Percentiles rank a stretch among this genome's conserved stretches.
These are phyloP conservation scores for Syngnathoides biaculeatus DNA, from an alignment of 2,113 vertebrate species.

Conservation along the genomic window DNA sequence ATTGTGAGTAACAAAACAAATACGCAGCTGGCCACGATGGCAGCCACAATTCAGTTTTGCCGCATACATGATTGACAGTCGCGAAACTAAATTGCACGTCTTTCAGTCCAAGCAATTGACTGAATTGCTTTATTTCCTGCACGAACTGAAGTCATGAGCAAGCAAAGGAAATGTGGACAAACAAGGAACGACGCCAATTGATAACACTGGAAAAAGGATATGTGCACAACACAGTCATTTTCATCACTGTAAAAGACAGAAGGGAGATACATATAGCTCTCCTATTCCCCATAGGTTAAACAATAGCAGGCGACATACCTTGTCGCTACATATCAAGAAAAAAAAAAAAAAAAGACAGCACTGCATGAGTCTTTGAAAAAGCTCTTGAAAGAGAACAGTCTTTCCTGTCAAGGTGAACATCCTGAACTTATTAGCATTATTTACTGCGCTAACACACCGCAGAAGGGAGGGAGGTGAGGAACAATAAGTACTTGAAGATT, in stretches of 20 bases:
- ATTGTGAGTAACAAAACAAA: constrained; percentile 21
- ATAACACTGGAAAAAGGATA: constrained; percentile 40
- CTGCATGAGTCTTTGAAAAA: constrained; percentile 50
- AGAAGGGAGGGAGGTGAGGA: constrained; percentile 28
- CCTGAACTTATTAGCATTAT: constrained; percentile 68
- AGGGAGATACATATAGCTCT: constrained; percentile 45
- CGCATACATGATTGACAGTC: constrained; percentile 20
- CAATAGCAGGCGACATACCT: constrained; percentile 57
- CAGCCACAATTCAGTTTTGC: constrained; percentile 8
- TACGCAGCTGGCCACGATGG: constrained; percentile 2
- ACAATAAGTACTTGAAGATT: constrained; percentile 49
- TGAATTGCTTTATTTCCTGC: constrained; percentile 43
- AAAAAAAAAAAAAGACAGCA: constrained; percentile 59
- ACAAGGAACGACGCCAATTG: constrained; percentile 48
- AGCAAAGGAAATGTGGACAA: constrained; percentile 38
- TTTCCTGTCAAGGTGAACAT: constrained; percentile 65
- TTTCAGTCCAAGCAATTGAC: constrained; percentile 14
- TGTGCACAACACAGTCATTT: constrained; percentile 42
- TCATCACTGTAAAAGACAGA: constrained; percentile 52
- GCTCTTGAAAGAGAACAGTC: constrained; percentile 58
- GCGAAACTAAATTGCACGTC: constrained; percentile 16
- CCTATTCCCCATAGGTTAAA: constrained; percentile 66
- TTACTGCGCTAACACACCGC: constrained; percentile 51
- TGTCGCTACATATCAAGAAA: constrained; percentile 58
- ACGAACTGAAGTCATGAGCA: constrained; percentile 27